A percentile compares a stretch with the other conserved stretches of the same genome.
These are phyloP conservation scores for Drosophila biarmipes DNA, from an alignment of 1,140 invertebrate genomes.

Conservation along the genomic window DNA sequence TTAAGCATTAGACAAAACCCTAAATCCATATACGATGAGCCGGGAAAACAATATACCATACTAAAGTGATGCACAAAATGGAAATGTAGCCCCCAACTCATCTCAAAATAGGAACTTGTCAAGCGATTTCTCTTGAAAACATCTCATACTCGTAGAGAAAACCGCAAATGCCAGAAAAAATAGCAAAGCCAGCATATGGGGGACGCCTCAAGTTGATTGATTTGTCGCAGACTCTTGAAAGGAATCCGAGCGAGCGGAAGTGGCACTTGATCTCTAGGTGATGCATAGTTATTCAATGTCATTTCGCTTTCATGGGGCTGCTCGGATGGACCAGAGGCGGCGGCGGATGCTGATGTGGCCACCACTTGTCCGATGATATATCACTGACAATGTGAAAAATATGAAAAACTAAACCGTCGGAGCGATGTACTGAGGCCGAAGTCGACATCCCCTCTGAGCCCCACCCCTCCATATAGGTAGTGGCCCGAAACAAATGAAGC, in stretches of 20 bases:
- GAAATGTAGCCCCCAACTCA: not conserved
- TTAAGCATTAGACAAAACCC: too few species aligned
- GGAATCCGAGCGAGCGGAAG: conserved; percentile 56
- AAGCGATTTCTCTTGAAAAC: conserved; percentile 5
- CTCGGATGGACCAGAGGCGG: not conserved
- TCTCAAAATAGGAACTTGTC: not conserved
- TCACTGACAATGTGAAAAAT: conserved; percentile 79
- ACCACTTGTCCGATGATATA: conserved; percentile 75
- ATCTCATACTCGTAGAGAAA: not conserved
- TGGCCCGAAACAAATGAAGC: conserved; percentile 77
- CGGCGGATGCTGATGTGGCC: conserved; percentile 28
- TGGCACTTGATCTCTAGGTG: conserved; percentile 66
- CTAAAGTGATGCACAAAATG: too few species aligned
- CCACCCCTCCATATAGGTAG: conserved; percentile 29
- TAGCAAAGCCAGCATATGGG: not conserved
- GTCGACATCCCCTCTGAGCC: not conserved
- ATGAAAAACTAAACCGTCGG: conserved; percentile 64
- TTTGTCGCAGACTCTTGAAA: conserved; percentile 49
- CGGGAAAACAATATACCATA: not conserved
- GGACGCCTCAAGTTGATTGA: conserved; percentile 49
- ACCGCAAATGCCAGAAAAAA: not conserved
- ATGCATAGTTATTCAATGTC: conserved; percentile 58
- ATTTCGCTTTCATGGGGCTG: conserved; percentile 43
- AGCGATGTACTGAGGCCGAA: conserved; percentile 22
- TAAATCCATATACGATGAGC: too few species aligned